Evolutionary conservation across 2,888 invertebrate species (phyloP).

Genomic region (Tinea pellionella): DNA sequence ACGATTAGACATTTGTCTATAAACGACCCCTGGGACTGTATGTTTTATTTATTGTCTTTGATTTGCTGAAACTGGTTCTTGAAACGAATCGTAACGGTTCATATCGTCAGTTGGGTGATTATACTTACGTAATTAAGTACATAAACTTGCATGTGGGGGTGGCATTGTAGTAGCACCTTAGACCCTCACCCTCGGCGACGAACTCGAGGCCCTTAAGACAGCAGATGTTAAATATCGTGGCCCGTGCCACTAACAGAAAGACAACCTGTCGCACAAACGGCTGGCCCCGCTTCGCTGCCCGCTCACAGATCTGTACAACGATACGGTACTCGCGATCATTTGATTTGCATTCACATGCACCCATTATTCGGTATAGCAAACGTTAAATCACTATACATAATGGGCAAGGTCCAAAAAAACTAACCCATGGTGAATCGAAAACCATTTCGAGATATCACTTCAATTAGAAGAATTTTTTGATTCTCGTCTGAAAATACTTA

Average conservation of each 20-base stretch:
- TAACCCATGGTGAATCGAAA: too few relatives aligned
- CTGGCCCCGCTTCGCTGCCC: conserved; percentile 55
- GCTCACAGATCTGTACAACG: conserved; percentile 39
- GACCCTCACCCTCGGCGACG: conserved; percentile 25
- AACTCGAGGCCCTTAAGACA: conserved; percentile 31
- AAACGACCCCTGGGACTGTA: conserved; percentile 43
- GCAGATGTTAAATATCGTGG: conserved; percentile 47
- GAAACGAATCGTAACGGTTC: conserved; percentile 64
- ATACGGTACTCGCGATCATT: conserved; percentile 42
- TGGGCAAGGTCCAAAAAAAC: too few relatives aligned
- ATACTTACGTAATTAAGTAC: conserved; percentile 30
- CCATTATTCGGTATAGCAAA: not conserved
- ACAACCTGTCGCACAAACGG: conserved; percentile 66
- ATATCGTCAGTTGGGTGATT: conserved; percentile 42
- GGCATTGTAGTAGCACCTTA: conserved; percentile 32
- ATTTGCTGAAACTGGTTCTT: conserved; percentile 48
- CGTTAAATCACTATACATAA: not conserved
- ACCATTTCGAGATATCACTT: too few relatives aligned
- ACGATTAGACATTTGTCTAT: conserved; percentile 49
- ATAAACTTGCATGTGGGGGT: conserved; percentile 39
- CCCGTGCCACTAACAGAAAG: conserved; percentile 46
- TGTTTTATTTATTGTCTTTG: conserved; percentile 26
- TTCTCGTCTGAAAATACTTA: too few relatives aligned
- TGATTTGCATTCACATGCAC: conserved; percentile 17
- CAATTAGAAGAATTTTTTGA: too few relatives aligned